Evolutionary conservation across 2,797 vertebrate genomes (phyloP).

Genomic region (Telmatherina bonti): DNA sequence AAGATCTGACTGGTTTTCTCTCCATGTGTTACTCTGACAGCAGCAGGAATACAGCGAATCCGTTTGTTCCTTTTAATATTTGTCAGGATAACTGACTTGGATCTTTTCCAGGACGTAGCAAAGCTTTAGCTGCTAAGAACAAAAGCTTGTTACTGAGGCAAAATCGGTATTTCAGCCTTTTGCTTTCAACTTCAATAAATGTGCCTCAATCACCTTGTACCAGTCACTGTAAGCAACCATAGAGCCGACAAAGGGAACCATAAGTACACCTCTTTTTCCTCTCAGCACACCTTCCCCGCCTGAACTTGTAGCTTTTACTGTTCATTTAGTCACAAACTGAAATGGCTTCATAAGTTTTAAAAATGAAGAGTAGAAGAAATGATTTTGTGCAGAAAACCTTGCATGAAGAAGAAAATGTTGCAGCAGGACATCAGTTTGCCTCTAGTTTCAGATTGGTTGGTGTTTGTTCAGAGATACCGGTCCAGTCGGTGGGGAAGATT

Average conservation of each 20-base stretch:
- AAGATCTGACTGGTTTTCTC: background rate
- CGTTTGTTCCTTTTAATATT: constrained; percentile 7
- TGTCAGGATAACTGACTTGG: background rate
- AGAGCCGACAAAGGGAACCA: background rate
- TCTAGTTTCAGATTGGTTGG: no score
- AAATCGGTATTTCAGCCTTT: background rate
- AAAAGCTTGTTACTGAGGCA: background rate
- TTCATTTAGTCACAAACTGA: background rate
- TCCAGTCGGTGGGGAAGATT: no score
- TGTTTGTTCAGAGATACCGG: no score
- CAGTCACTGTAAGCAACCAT: background rate
- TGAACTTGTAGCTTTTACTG: background rate
- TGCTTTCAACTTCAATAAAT: background rate
- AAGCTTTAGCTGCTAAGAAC: background rate
- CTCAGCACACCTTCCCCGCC: background rate
- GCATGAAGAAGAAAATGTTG: no score
- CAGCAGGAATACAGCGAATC: background rate
- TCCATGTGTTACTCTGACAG: background rate
- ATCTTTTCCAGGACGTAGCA: background rate
- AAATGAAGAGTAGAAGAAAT: background rate
- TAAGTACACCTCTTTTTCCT: background rate
- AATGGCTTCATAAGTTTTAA: background rate
- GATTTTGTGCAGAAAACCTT: background rate
- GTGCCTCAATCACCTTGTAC: background rate
- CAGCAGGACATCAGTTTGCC: no score